These are phyloP conservation scores for Nautilus pompilius DNA, from an alignment of 1,140 invertebrate genomes.

Conservation along the genomic window DNA sequence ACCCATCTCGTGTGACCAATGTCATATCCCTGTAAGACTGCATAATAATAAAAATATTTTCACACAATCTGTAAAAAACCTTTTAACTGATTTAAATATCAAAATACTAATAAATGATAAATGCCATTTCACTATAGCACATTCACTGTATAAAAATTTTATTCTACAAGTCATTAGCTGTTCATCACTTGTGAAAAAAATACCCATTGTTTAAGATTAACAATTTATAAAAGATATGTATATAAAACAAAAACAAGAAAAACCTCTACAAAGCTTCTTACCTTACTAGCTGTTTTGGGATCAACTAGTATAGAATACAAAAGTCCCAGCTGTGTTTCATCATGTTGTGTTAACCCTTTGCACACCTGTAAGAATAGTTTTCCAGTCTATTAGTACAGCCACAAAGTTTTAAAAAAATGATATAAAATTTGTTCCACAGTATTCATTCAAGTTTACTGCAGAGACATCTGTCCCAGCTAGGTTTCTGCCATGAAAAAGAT, in stretches of 20 bases:
- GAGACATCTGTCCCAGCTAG: background rate
- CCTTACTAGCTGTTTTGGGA: constrained; percentile 73
- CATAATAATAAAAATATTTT: constrained; percentile 24
- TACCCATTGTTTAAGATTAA: background rate
- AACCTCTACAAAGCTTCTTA: constrained; percentile 36
- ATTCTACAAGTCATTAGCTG: background rate
- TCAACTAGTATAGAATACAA: constrained; percentile 87
- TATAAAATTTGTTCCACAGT: background rate
- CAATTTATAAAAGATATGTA: background rate
- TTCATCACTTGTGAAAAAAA: background rate
- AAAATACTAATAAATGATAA: background rate
- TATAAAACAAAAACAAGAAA: background rate
- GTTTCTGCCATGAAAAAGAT: background rate
- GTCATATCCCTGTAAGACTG: constrained; percentile 87
- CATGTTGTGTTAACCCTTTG: constrained; percentile 86
- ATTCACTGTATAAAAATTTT: background rate
- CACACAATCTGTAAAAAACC: background rate
- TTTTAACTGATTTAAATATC: background rate
- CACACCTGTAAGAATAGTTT: constrained; percentile 56
- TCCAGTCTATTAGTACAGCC: background rate
- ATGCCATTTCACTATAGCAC: background rate
- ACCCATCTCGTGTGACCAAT: constrained; percentile 82
- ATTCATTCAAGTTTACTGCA: background rate
- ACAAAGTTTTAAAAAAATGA: background rate
- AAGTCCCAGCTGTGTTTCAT: constrained; percentile 83